Evolutionary conservation across 2,113 vertebrate species (phyloP), one percentile per base, ranked within the genome.

Genomic region (Columba livia): DNA sequence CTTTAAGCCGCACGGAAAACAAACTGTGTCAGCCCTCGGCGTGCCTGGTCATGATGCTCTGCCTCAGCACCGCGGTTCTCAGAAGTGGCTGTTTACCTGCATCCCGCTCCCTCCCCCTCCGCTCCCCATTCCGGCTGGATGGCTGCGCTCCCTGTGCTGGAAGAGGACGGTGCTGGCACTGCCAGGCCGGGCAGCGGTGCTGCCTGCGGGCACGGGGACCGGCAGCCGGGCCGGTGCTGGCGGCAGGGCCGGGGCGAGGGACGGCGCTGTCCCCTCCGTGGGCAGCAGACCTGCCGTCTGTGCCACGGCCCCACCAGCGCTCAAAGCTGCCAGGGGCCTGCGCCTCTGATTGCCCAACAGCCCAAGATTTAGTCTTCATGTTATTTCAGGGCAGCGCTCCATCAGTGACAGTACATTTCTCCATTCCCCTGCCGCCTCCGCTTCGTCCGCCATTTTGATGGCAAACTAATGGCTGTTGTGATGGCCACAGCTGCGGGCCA

Each of bases 1-100:
- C 51, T 93, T 73, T 71, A n/a, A 95, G 66, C 71, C 31, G 48
- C 94, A 79, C 2, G 2, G 75, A 93, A 94, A 96, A 93, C 93
- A 97, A 56, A 88, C 75, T 69, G 87, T 95, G 93, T 93, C 94
- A 97, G 88, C 83, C 88, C 88, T 89, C 2, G 29, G 92, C 93
- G 9, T 96, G 93, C 94, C 89, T 28, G 2, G 69, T 96, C 96
- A 93, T 12, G 85, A 95, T 19, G 73, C 85, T 88, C 44, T 94
- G 92, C 82, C 90, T 86, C 88, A 94, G 94, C 93, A 61, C 13
- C 11, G 2, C 19, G 0, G 6, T 6, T 71, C 93, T 89, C 87
- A 69, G 53, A 19, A 36, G 74, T 23, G 78, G 62, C 89, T 87
- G 79, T 67, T 87, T 84, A 16, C 18, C 89, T 48, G 74, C 9